Evolutionary conservation across 2,797 vertebrate species (phyloP).

Genomic region (Alosa sapidissima): DNA sequence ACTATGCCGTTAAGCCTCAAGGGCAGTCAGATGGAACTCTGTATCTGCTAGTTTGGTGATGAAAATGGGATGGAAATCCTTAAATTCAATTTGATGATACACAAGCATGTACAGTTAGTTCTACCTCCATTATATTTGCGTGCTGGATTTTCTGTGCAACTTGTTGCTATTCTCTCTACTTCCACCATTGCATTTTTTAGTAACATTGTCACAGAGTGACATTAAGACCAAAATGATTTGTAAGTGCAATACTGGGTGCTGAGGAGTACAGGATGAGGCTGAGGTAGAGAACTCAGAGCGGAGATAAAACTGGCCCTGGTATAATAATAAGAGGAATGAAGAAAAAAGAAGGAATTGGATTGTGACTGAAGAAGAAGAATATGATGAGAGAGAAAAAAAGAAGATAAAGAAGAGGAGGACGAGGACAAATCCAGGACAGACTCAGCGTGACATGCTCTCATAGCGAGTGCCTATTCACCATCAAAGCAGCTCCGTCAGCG

Average conservation of each 20-base stretch:
- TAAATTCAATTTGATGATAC: background rate
- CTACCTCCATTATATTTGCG: too few relatives aligned
- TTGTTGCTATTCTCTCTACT: background rate
- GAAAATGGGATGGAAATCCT: background rate
- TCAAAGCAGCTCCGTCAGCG: conserved; percentile 76
- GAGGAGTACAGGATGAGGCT: too few relatives aligned
- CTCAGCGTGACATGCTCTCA: conserved; percentile 70
- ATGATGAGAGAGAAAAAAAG: background rate
- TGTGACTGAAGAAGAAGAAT: background rate
- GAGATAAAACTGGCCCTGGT: background rate
- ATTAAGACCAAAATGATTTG: background rate
- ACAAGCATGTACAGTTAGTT: too few relatives aligned
- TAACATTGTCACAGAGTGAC: background rate
- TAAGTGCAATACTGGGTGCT: background rate
- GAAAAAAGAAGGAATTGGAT: background rate
- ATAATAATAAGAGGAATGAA: background rate
- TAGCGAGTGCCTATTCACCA: conserved; percentile 57
- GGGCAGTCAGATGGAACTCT: background rate
- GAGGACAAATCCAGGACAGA: conserved; percentile 64
- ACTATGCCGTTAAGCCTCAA: background rate
- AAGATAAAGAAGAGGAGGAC: background rate
- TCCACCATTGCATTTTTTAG: background rate
- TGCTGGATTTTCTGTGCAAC: too few relatives aligned
- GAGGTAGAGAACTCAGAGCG: background rate
- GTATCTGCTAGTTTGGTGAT: background rate